Conservation (phyloP, 2,113 vertebrate species). For the Psettodes erumei region DNA sequence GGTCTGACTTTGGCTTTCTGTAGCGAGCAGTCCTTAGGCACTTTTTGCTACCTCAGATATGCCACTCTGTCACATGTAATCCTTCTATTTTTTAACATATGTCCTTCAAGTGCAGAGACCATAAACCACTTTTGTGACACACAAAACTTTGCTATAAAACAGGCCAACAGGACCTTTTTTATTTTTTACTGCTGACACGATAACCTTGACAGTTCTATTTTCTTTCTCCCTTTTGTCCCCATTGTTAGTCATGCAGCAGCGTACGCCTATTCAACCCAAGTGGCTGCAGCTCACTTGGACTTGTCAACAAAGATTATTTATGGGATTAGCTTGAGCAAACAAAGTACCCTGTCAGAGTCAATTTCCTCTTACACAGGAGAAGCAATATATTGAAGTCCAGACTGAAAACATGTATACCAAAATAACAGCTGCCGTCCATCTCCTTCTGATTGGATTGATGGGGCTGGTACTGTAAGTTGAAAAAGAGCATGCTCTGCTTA, state of each 20-base stretch:
- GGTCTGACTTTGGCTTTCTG: slow-evolving; percentile 5
- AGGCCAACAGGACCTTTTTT: slow-evolving; percentile 39
- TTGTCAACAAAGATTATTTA: slow-evolving; percentile 28
- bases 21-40: background rate
- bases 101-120: slow-evolving; percentile 40
- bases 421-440: background rate
- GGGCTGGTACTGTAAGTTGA: background rate
- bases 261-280: slow-evolving; percentile 28
- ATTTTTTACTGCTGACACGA: slow-evolving; percentile 31
- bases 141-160: slow-evolving; percentile 58
- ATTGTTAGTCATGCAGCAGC: slow-evolving; percentile 46
- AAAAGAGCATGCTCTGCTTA: background rate
- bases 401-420: background rate
- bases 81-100: slow-evolving; percentile 53
- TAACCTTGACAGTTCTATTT: slow-evolving; percentile 67
- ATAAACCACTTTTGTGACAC: slow-evolving; percentile 41
- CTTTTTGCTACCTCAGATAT: slow-evolving; percentile 16
- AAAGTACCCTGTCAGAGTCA: background rate
- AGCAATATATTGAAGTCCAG: background rate
- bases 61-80: slow-evolving; percentile 20
- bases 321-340: slow-evolving; percentile 4
- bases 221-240: slow-evolving; percentile 40
- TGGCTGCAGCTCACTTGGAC: slow-evolving; percentile 13
- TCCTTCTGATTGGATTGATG: background rate
- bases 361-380: slow-evolving; percentile 8